Percentiles rank a stretch among this genome's conserved stretches.
phyloP scores from a whole-genome alignment of 2,113 vertebrate genomes.

The Lophura nycthemera region DNA sequence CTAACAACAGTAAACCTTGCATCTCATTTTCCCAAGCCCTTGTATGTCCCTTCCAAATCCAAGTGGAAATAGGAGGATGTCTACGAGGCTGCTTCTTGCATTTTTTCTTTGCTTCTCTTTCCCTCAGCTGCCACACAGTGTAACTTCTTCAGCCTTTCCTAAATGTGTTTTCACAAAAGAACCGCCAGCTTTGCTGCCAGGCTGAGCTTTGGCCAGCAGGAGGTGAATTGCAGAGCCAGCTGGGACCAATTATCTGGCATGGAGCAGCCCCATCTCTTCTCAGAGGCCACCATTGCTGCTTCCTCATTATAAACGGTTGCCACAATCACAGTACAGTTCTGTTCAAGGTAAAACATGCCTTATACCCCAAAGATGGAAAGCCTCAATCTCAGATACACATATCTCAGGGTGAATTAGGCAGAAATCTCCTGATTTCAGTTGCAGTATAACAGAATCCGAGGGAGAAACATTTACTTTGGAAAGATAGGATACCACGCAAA shows the following conservation, averaged over 20 bases:
- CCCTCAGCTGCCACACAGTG: too few species aligned
- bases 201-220: too few species aligned
- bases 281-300: too few species aligned
- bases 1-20: not conserved
- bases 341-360: not conserved
- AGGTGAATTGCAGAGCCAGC: too few species aligned
- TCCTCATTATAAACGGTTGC: too few species aligned
- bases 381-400: not conserved
- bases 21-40: not conserved
- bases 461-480: not conserved
- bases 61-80: not conserved
- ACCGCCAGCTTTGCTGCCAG: too few species aligned
- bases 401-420: not conserved
- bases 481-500: not conserved
- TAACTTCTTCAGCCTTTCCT: too few species aligned
- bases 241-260: too few species aligned
- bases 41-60: not conserved
- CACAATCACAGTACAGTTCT: not conserved
- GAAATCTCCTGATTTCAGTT: not conserved
- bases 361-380: not conserved
- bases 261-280: too few species aligned
- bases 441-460: not conserved
- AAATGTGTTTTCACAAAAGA: not conserved
- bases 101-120: too few species aligned
- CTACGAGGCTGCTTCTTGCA: too few species aligned